Evolutionary conservation across 2,113 vertebrate species (phyloP).

Genomic region (Malurus alboscapulatus): DNA sequence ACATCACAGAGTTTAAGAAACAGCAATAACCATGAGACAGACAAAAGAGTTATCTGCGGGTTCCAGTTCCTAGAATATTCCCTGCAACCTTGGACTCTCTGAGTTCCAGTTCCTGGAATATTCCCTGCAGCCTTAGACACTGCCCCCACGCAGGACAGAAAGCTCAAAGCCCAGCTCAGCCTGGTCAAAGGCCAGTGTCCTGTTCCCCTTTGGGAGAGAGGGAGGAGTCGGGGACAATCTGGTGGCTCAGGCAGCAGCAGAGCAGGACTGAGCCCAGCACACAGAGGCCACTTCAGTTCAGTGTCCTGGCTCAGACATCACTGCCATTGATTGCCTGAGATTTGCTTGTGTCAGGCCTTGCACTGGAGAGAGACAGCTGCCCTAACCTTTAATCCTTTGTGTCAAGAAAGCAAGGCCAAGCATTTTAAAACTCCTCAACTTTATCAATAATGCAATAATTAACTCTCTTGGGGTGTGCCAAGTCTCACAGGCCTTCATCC

Average conservation of each 20-base stretch:
- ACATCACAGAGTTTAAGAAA: not conserved
- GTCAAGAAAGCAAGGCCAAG: conserved; percentile 42
- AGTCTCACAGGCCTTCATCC: not conserved
- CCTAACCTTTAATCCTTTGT: conserved; percentile 31
- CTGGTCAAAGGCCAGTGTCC: not conserved
- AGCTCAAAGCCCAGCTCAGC: not conserved
- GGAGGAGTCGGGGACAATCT: not conserved
- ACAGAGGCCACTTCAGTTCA: not conserved
- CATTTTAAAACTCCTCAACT: conserved; percentile 27
- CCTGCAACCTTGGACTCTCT: not conserved
- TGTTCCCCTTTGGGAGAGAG: not conserved
- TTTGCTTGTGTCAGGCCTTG: not conserved
- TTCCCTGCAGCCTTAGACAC: not conserved
- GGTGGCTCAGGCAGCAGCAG: not conserved
- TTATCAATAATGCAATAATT: conserved; percentile 63
- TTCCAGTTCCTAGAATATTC: not conserved
- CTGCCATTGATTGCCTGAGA: not conserved
- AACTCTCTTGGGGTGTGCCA: conserved; percentile 41
- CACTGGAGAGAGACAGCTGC: not conserved
- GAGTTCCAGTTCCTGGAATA: not conserved
- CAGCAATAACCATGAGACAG: no score
- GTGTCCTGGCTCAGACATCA: not conserved
- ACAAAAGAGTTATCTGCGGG: not conserved
- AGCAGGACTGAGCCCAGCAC: not conserved
- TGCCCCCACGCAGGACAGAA: not conserved